Evolutionary conservation across 1,140 invertebrate species (phyloP).

Genomic region (Campoletis sonorensis): DNA sequence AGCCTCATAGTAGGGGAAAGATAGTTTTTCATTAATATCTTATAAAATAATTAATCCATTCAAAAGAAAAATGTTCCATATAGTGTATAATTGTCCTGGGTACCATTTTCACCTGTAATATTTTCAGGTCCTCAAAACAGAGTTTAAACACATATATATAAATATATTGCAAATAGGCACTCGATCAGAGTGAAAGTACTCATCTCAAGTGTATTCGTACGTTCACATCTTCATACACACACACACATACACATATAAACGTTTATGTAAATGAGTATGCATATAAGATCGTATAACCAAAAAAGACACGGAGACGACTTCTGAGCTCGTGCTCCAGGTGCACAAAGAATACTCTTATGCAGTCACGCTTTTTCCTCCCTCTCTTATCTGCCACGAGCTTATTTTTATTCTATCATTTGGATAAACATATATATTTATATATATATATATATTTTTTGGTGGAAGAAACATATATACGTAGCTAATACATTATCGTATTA

Average conservation of each 20-base stretch:
- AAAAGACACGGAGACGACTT: background rate
- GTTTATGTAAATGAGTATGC: background rate
- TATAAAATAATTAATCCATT: too few species aligned
- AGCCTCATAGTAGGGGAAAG: too few species aligned
- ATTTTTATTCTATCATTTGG: constrained; percentile 47
- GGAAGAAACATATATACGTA: too few species aligned
- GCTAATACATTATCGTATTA: too few species aligned
- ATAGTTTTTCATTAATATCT: too few species aligned
- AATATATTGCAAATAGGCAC: background rate
- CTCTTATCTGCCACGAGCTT: constrained; percentile 14
- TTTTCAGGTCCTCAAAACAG: too few species aligned
- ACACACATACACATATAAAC: background rate
- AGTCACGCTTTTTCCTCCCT: constrained; percentile 22
- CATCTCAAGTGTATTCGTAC: background rate
- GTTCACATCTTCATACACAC: background rate
- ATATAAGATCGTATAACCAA: constrained; percentile 11
- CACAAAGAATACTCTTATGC: constrained; percentile 31
- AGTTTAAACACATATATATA: background rate
- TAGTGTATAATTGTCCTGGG: too few species aligned
- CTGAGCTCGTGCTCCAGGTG: constrained; percentile 32
- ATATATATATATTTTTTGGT: too few species aligned
- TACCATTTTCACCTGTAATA: too few species aligned
- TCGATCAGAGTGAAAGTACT: constrained; percentile 39
- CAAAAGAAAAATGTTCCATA: too few species aligned
- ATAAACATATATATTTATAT: too few species aligned